Conservation (phyloP, 2,888 invertebrate genomes). For the Troides helena region DNA sequence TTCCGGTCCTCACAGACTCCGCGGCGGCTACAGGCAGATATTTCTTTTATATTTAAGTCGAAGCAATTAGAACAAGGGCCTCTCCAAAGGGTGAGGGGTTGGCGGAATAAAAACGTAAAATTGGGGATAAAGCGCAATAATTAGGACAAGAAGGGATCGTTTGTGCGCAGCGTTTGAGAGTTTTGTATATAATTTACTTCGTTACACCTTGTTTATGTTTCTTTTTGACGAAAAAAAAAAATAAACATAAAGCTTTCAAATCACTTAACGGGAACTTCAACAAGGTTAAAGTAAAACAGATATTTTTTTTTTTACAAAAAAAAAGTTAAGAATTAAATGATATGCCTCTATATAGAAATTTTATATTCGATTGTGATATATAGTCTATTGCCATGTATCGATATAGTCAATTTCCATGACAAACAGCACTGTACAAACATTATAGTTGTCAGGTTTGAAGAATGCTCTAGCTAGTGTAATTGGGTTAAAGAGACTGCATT, state of each 20-base stretch:
- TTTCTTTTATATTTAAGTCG: constrained; percentile 70
- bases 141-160: constrained; percentile 40
- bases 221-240: not conserved
- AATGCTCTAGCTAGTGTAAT: no score
- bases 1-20: constrained; percentile 32
- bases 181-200: constrained; percentile 20
- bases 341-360: no score
- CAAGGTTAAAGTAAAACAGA: constrained; percentile 2
- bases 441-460: no score
- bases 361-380: no score
- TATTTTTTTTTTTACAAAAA: no score
- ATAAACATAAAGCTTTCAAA: not conserved
- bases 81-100: constrained; percentile 61
- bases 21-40: constrained; percentile 51
- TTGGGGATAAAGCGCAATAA: constrained; percentile 60
- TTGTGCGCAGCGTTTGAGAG: constrained; percentile 14
- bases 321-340: no score
- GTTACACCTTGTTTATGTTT: constrained; percentile 13
- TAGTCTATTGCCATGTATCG: no score
- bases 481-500: no score
- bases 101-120: constrained; percentile 56
- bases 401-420: no score
- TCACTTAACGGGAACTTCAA: not conserved
- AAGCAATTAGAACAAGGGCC: constrained; percentile 72
- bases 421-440: no score